phyloP scores from a whole-genome alignment of 2,113 vertebrate genomes.

The Pteruthius melanotis region DNA sequence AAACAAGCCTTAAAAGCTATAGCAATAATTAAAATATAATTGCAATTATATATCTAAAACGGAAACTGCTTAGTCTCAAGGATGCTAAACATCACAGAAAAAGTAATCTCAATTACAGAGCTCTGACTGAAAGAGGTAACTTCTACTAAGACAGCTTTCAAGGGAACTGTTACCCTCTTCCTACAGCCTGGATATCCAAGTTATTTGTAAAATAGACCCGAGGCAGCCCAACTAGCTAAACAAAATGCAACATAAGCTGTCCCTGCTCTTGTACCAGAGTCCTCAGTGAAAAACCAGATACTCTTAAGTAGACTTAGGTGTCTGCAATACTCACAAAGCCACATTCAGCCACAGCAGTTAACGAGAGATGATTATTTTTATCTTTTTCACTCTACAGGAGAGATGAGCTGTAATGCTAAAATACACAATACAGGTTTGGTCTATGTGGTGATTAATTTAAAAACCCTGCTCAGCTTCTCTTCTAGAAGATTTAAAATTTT shows the following conservation, averaged over 20 bases:
- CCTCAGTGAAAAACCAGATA: neutral
- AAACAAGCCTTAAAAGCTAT: neutral
- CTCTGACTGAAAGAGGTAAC: neutral
- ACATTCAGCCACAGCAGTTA: neutral
- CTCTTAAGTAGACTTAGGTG: neutral
- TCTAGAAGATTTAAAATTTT: neutral
- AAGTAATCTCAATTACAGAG: neutral
- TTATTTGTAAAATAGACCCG: neutral
- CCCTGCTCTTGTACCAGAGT: neutral
- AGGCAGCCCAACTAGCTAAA: neutral
- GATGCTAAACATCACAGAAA: neutral
- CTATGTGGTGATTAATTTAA: neutral
- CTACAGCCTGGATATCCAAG: neutral
- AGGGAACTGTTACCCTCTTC: neutral
- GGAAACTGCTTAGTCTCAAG: neutral
- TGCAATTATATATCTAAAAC: neutral
- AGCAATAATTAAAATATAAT: neutral
- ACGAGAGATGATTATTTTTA: neutral
- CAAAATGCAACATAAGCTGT: neutral
- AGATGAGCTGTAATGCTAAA: neutral
- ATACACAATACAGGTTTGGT: neutral
- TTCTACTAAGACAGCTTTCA: neutral
- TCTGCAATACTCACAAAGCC: neutral
- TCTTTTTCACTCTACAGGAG: neutral
- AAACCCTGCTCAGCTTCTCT: neutral